Evolutionary conservation across 2,888 invertebrate genomes (phyloP), one percentile per base, ranked within the genome.

Genomic region (Pandemis heparana): DNA sequence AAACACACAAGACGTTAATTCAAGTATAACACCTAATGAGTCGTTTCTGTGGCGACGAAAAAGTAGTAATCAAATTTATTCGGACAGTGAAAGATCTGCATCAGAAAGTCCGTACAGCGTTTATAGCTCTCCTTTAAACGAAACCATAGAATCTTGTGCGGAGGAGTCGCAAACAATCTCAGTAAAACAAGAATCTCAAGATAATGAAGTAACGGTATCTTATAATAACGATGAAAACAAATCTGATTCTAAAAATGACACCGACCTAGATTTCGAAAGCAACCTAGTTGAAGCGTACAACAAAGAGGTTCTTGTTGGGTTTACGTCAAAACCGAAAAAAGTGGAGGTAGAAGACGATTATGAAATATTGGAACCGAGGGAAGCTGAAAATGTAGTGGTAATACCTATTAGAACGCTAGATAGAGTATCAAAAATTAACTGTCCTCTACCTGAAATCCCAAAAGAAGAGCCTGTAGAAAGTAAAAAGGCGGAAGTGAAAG

Each of bases 31-130:
- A 79, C 96, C 96, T 1, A 96, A 96, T 81, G 95, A 94, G 77
- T 96, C 96, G 5, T 96, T 96, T 86, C 87, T 96, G 51, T 96
- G 96, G 95, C 94, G 96, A 72, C 86, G 94, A 75, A 95, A 94
- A 86, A 92, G 91, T 78, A 87, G 80, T 75, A 87, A 88, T 61
- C 92, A 90, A 81, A 87, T 90, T 77, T 92, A 92, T 80, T 88
- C 89, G 1, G 94, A 94, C 64, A 83, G 85, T 59, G 94, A 92
- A 67, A 92, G 87, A 78, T 84, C 87, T 12, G 16, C 79, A 65
- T 86, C 88, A 16, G 94, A 92, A 64, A 89, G 88, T 72, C 83
- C 89, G 14, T 92, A 92, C 71, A 89, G 90, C 75, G 86, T 88
- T 78, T 83, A 90, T 38, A 90, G 83, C 79, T 84, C 89, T 23